Evolutionary conservation across 2,797 vertebrate species (phyloP), one percentile per base, ranked within the genome.

Genomic region (Alcedo atthis): DNA sequence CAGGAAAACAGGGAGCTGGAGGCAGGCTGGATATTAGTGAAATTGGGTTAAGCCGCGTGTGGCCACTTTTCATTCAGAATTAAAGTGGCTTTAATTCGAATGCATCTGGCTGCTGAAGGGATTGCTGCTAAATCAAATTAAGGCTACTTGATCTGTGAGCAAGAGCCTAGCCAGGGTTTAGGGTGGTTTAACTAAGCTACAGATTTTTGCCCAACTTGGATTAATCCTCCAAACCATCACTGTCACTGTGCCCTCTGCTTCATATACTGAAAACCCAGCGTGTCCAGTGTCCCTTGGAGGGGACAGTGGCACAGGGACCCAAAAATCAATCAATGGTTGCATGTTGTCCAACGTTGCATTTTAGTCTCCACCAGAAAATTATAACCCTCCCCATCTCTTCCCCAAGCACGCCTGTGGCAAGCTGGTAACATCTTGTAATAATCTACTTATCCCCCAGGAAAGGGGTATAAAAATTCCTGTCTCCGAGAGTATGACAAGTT

Each of bases 31-130:
- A 58, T 87, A 40, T 82, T 15, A 19, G 67, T 12, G 68, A 79
- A 93, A 94, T 81, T 80, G 79, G 87, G 93, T 95, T 94, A 94
- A 94, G 85, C 75, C 8, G 4, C 64, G 8, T 15, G 20, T 10
- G 1, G 92, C 51, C 85, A 92, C 90, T 94, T 92, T 89, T 94
- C 90, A 92, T 93, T 94, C 14, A 17, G 90, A 81, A 93, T 94
- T 85, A 87, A 90, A 85, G 81, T 76, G 75, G 85, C 90, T 92
- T 85, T 92, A 85, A 93, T 92, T 91, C 8, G 24, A 43, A 76
- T 76, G 87, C 93, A 92, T 90, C 75, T 76, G 87, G 59, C 90
- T 93, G 87, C 92, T 85, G 91, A 82, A 80, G 90, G 71, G 81
- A 79, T 91, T 87, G 95, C 87, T 93, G 71, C 75, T 79, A 80